Conservation (phyloP, 2,113 vertebrate genomes). For the Poicephalus gulielmi region DNA sequence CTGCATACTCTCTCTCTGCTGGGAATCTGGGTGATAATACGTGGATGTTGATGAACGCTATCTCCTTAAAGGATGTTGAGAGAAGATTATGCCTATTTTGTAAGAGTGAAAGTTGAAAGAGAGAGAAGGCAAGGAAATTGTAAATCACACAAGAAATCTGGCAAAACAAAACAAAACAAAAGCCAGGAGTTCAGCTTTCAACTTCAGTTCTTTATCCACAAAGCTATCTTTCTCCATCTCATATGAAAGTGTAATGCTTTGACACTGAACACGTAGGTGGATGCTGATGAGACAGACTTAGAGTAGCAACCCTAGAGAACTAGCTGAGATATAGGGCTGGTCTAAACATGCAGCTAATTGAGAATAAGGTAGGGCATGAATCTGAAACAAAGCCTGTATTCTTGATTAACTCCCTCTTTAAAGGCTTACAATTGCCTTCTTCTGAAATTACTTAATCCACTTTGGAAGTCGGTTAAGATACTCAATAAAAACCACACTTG, state of each 20-base stretch:
- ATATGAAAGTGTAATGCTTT: not conserved
- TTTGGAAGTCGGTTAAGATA: not conserved
- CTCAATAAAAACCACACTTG: not conserved
- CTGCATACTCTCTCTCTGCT: not conserved
- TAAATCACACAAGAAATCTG: not conserved
- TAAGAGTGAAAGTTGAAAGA: not conserved
- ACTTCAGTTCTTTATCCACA: not conserved
- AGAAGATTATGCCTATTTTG: not conserved
- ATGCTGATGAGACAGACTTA: not conserved
- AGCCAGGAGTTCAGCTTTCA: not conserved
- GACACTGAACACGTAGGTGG: not conserved
- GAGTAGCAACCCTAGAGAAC: not conserved
- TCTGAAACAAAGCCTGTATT: constrained; percentile 5
- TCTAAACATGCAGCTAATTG: not conserved
- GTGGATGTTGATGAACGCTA: not conserved
- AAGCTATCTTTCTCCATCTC: not conserved
- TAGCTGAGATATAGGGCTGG: not conserved
- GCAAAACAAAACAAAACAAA: not conserved
- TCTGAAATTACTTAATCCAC: not conserved
- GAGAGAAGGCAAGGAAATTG: not conserved
- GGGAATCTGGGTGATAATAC: not conserved
- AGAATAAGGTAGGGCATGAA: not conserved
- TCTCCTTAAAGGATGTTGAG: not conserved
- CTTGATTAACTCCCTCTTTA: constrained; percentile 1
- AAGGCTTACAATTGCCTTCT: not conserved